A percentile compares a stretch with the other conserved stretches of the same genome.
Conservation (phyloP, 1,140 invertebrate species). For the Scaptodrosophila lebanonensis region DNA sequence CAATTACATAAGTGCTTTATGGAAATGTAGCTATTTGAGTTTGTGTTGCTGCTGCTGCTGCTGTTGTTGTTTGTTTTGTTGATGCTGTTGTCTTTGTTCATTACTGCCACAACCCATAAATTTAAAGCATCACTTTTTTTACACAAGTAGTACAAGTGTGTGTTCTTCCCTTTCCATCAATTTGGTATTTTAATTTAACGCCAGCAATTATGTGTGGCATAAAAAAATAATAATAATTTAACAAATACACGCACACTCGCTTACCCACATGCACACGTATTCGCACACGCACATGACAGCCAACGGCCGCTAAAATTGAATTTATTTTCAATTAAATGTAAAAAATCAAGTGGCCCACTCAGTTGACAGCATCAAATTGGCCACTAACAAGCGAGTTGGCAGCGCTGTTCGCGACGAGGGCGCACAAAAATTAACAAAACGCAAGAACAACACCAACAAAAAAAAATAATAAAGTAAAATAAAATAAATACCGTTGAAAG, state of each 20-base stretch:
- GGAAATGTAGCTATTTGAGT: too few species aligned
- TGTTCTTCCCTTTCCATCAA: conserved; percentile 23
- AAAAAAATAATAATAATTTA: conserved; percentile 46
- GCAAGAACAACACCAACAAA: conserved; percentile 3
- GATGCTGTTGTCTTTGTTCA: conserved; percentile 6
- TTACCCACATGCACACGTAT: not conserved
- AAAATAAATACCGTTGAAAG: too few species aligned
- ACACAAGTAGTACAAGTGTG: not conserved
- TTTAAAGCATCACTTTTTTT: conserved; percentile 29
- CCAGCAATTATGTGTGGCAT: conserved; percentile 60
- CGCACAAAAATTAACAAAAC: conserved; percentile 3
- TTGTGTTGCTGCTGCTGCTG: conserved; percentile 1
- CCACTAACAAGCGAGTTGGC: conserved; percentile 26
- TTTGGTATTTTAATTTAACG: conserved; percentile 51
- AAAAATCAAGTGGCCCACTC: conserved; percentile 22
- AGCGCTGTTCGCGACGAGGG: conserved; percentile 6
- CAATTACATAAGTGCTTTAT: too few species aligned
- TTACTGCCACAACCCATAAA: conserved; percentile 39
- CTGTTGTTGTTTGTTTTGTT: conserved; percentile 5
- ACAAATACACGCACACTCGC: conserved; percentile 19
- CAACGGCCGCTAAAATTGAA: conserved; percentile 45
- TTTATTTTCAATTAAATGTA: conserved; percentile 58
- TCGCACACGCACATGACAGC: conserved; percentile 1
- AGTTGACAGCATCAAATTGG: conserved; percentile 34
- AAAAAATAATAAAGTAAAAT: too few species aligned